Percentiles rank a stretch among this genome's conserved stretches.
Evolutionary conservation across 1,140 invertebrate genomes (phyloP).

Genomic region (Hyles vespertilio): DNA sequence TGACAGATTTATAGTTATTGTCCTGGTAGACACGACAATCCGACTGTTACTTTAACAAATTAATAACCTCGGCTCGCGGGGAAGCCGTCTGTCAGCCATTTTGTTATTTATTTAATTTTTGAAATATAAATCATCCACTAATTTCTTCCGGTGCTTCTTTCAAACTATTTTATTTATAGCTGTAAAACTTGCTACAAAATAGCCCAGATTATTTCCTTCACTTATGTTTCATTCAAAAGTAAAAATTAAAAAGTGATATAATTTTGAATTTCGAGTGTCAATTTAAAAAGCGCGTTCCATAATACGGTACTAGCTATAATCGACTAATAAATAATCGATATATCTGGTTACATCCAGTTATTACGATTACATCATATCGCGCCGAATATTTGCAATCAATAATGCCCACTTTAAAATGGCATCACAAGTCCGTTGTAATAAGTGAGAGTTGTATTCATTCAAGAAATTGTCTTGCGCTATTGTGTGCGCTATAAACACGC

Average conservation of each 20-base stretch:
- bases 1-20: conserved; percentile 51
- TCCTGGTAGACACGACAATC: conserved; percentile 12
- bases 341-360: neutral
- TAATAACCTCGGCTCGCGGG: conserved; percentile 24
- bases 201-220: no score
- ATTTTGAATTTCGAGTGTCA: no score
- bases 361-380: neutral
- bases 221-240: no score
- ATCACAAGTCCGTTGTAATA: conserved; percentile 3
- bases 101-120: conserved; percentile 4
- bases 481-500: conserved; percentile 27
- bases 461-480: conserved; percentile 32
- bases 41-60: conserved; percentile 29
- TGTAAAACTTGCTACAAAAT: no score
- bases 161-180: no score
- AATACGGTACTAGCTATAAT: no score
- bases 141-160: no score
- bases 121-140: no score
- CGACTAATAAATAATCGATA: no score
- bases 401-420: conserved; percentile 6
- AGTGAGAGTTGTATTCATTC: conserved; percentile 23
- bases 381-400: neutral
- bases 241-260: no score
- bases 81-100: neutral
- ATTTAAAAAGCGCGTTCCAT: no score